Evolutionary conservation across 2,888 invertebrate genomes (phyloP).

Genomic region (Falcaria lacertinaria): DNA sequence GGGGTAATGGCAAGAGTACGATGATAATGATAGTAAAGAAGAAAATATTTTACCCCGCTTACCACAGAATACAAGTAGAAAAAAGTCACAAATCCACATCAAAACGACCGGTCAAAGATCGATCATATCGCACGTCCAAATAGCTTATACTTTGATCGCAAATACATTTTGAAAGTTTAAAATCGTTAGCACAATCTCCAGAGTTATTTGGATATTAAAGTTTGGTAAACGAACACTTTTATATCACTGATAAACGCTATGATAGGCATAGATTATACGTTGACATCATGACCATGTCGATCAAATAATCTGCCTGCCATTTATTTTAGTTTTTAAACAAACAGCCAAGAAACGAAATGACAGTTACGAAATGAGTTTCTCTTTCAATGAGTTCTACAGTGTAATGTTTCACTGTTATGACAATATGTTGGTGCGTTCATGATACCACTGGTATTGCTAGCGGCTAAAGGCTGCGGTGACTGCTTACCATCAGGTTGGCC

Average conservation of each 20-base stretch:
- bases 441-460: too few species aligned
- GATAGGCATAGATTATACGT: background rate
- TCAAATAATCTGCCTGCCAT: background rate
- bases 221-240: background rate
- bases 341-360: background rate
- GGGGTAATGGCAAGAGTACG: too few species aligned
- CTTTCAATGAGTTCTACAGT: background rate
- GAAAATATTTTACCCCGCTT: background rate
- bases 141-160: conserved; percentile 5
- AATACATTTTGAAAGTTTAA: conserved; percentile 3
- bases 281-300: background rate
- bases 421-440: too few species aligned
- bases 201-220: background rate
- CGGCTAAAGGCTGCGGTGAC: too few species aligned
- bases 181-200: background rate
- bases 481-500: too few species aligned
- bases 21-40: background rate
- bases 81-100: background rate
- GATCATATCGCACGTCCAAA: background rate
- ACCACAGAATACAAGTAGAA: background rate
- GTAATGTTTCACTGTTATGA: too few species aligned
- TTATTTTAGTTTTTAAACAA: background rate
- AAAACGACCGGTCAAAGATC: background rate
- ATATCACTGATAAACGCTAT: conserved; percentile 4
- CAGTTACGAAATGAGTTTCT: background rate